Percentiles rank a stretch among this genome's conserved stretches.
These are phyloP conservation scores for Cephalotes varians DNA, from an alignment of 2,888 invertebrate genomes.

Conservation along the genomic window DNA sequence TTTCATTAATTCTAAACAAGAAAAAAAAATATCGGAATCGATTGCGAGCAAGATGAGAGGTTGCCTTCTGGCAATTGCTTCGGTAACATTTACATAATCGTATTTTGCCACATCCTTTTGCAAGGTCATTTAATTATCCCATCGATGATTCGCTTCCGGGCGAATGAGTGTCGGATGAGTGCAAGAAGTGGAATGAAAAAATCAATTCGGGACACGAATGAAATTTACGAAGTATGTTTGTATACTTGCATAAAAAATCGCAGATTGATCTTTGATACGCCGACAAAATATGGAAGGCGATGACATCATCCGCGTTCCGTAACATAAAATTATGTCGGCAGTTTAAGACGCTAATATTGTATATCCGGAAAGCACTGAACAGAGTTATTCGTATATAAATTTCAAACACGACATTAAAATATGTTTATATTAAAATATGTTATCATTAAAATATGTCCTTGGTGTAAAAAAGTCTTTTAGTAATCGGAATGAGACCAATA, in stretches of 20 bases:
- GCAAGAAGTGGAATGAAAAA: constrained; percentile 2
- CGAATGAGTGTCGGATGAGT: constrained; percentile 1
- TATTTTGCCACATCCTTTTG: constrained; percentile 37
- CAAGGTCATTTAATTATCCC: constrained; percentile 45
- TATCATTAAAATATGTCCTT: background rate
- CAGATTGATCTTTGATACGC: background rate
- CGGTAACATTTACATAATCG: constrained; percentile 40
- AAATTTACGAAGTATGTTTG: constrained; percentile 23
- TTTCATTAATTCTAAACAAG: constrained; percentile 3
- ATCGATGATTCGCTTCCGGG: constrained; percentile 30
- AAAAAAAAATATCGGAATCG: background rate
- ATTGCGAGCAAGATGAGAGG: constrained; percentile 10
- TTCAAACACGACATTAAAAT: background rate
- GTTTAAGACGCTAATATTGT: constrained; percentile 11
- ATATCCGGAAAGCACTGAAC: background rate
- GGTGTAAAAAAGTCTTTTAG: background rate
- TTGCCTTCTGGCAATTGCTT: background rate
- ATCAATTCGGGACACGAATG: constrained; percentile 2
- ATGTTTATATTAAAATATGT: background rate
- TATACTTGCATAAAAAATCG: background rate
- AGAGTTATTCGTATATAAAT: background rate
- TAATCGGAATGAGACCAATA: background rate
- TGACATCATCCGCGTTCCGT: background rate
- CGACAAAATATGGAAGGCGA: background rate
- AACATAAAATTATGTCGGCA: background rate